Evolutionary conservation across 2,797 vertebrate genomes (phyloP), one percentile per base, ranked within the genome.

Genomic region (Notolabrus celidotus): DNA sequence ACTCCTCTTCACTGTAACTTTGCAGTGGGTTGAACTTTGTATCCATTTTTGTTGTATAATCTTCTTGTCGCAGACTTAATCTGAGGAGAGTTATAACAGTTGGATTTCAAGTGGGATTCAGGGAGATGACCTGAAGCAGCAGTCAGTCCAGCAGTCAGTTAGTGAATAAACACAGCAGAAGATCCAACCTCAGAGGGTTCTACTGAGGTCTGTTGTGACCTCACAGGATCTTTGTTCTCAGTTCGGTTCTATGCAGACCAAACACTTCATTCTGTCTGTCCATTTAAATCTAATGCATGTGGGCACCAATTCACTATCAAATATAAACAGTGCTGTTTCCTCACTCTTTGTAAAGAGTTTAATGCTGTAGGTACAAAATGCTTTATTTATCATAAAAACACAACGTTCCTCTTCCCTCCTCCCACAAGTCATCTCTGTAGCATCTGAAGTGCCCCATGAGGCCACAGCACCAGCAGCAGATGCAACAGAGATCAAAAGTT

Each of bases 61-160:
- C 19, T 1, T n/a, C n/a, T n/a, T n/a, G n/a, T n/a, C n/a, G n/a
- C 38, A 19, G 34, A 23, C 7, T 59, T 34, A 23, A 4, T 25
- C 29, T 16, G 15, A 36, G 27, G 19, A 46, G 22, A 33, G 20
- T 10, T 25, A 5, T n/a, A n/a, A 14, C 15, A 47, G 8, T 50
- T 33, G 27, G 12, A 34, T 58, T 31, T 43, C 0, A 63, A 33
- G 43, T 17, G 6, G 12, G 34, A 20, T 10, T 50, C 27, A 43
- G 38, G 19, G 29, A 15, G 36, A 46, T 36, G n/a, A n/a, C 49
- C 41, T 69, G 67, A 38, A 46, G n/a, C 49, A 12, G 9, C 12
- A 12, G 14, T 27, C 25, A 49, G 23, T 20, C 9, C 31, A 39
- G 12, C 16, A 49, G 23, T 20, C 5, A 17, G 22, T n/a, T 8